Conservation (phyloP, 2,888 invertebrate genomes). For the Myopa testacea region DNA sequence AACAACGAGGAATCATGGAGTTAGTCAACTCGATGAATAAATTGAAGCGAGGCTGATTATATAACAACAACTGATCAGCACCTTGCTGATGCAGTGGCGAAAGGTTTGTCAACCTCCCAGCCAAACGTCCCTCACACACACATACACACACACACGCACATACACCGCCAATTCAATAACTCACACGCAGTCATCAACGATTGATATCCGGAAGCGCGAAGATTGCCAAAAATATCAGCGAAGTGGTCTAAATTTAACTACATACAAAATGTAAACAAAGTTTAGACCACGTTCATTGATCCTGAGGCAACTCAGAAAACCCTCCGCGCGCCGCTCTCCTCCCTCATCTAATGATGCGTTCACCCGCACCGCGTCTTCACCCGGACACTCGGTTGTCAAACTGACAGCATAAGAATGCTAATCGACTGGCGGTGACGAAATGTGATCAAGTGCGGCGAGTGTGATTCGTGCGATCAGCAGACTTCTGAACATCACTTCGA, state of each 20-base stretch:
- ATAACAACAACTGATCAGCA: constrained; percentile 23
- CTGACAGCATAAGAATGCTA: constrained; percentile 12
- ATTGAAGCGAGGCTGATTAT: constrained; percentile 9
- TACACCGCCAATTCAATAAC: background rate
- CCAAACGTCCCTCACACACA: constrained; percentile 39
- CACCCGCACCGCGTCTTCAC: background rate
- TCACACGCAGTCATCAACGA: constrained; percentile 1
- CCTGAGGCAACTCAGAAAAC: background rate
- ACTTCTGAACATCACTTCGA: background rate
- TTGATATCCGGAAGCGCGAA: constrained; percentile 46
- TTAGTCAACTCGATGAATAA: constrained; percentile 19
- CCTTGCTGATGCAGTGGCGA: background rate
- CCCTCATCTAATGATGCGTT: no score
- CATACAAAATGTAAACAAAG: constrained; percentile 31
- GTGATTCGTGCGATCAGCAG: background rate
- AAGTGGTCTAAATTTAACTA: constrained; percentile 49
- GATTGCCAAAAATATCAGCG: constrained; percentile 56
- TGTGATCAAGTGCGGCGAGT: background rate
- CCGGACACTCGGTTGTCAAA: background rate
- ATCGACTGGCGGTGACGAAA: background rate
- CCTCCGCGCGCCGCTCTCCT: no score
- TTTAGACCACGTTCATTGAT: constrained; percentile 35
- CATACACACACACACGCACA: constrained; percentile 5
- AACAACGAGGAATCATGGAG: background rate
- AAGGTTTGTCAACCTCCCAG: constrained; percentile 44